Percentiles rank a stretch among this genome's conserved stretches.
Evolutionary conservation across 2,113 vertebrate genomes (phyloP).

Genomic region (Scomber japonicus): DNA sequence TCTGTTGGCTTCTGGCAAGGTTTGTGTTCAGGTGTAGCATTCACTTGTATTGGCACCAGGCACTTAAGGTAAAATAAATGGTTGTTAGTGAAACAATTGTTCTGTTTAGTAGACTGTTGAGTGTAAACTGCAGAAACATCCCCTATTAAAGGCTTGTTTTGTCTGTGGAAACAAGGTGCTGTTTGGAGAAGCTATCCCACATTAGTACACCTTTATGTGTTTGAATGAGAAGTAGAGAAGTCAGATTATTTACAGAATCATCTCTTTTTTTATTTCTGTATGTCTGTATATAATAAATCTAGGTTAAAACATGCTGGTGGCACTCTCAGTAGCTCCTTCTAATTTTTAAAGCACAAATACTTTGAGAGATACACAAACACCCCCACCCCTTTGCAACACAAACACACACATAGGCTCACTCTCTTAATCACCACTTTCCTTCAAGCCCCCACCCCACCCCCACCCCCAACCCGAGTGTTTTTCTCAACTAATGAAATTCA

Average conservation of each 20-base stretch:
- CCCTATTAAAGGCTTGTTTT: constrained; percentile 20
- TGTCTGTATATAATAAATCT: constrained; percentile 66
- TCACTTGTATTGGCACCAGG: constrained; percentile 39
- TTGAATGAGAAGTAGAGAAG: constrained; percentile 38
- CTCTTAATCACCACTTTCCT: constrained; percentile 54
- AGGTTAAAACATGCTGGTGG: constrained; percentile 72
- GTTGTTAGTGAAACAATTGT: constrained; percentile 58
- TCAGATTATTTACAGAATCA: constrained; percentile 51
- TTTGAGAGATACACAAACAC: constrained; percentile 24
- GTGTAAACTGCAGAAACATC: constrained; percentile 35
- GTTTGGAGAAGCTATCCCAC: constrained; percentile 32
- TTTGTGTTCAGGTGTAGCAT: constrained; percentile 42
- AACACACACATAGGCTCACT: constrained; percentile 9
- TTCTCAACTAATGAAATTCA: constrained; percentile 72
- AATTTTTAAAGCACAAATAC: constrained; percentile 35
- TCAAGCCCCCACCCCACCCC: not conserved
- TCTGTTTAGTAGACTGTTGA: constrained; percentile 46
- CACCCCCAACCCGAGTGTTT: constrained; percentile 43
- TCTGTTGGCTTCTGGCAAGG: constrained; percentile 48
- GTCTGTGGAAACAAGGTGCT: constrained; percentile 8
- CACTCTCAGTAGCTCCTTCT: constrained; percentile 44
- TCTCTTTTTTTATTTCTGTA: constrained; percentile 52
- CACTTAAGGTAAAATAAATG: constrained; percentile 65
- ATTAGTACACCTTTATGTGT: constrained; percentile 31
- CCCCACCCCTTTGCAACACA: not conserved